These are phyloP conservation scores for Troides helena DNA, from an alignment of 2,888 invertebrate species.

Conservation along the genomic window DNA sequence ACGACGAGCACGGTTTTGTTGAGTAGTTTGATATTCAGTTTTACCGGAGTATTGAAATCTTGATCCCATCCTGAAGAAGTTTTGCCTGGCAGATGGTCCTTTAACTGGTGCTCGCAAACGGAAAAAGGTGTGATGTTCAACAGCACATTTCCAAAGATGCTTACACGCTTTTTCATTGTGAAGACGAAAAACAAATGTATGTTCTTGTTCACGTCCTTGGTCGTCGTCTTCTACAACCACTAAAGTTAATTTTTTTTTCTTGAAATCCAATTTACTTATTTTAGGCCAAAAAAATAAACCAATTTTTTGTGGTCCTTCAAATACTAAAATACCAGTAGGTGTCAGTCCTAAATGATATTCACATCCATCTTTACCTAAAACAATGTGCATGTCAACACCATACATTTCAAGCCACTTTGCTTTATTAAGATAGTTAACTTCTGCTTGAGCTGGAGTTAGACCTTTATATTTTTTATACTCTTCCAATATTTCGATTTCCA, in stretches of 20 bases:
- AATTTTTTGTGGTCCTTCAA: constrained; percentile 97
- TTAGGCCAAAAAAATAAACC: constrained; percentile 99
- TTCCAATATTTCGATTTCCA: constrained; percentile 96
- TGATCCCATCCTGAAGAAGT: constrained; percentile 99
- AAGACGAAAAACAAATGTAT: constrained; percentile 98
- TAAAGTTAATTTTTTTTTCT: constrained; percentile 97
- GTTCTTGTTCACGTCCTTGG: constrained; percentile 97
- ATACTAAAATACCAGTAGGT: constrained; percentile 98
- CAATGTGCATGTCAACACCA: constrained; percentile 99
- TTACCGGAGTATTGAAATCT: constrained; percentile 96
- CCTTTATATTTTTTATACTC: constrained; percentile 93
- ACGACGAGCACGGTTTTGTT: constrained; percentile 92
- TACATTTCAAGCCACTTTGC: constrained; percentile 99
- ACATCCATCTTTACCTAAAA: constrained; percentile 97
- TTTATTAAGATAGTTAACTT: constrained; percentile 96
- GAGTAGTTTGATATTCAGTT: constrained; percentile 98
- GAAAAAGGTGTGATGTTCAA: constrained; percentile 99
- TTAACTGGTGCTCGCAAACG: constrained; percentile 94
- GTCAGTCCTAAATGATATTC: constrained; percentile 98
- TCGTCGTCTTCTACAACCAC: constrained; percentile 99
- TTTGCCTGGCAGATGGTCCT: constrained; percentile 93
- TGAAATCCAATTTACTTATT: constrained; percentile 98
- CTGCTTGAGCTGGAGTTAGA: constrained; percentile 96
- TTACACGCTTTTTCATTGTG: constrained; percentile 99
- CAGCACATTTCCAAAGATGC: constrained; percentile 99